Evolutionary conservation across 2,888 invertebrate species (phyloP).

Genomic region (Andrena chrysosceles): DNA sequence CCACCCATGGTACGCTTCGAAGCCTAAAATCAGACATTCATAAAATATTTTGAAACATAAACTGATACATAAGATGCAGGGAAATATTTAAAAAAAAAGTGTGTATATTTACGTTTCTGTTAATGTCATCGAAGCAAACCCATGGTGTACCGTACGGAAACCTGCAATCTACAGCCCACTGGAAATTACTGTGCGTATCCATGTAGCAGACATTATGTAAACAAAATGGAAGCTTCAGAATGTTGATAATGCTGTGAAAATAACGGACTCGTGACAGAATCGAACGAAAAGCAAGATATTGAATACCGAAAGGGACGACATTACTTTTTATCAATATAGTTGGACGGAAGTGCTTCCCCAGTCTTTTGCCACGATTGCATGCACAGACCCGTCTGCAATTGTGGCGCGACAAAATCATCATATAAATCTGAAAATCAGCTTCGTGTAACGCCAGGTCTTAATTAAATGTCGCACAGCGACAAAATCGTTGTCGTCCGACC

Average conservation of each 20-base stretch:
- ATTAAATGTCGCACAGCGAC: too few relatives aligned
- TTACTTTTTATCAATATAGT: constrained; percentile 87
- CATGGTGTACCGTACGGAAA: constrained; percentile 87
- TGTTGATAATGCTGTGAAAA: constrained; percentile 88
- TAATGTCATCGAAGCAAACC: constrained; percentile 97
- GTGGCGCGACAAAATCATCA: constrained; percentile 91
- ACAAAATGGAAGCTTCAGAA: constrained; percentile 87
- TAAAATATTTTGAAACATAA: neutral
- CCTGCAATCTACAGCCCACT: constrained; percentile 91
- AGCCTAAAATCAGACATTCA: constrained; percentile 85
- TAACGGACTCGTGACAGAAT: neutral
- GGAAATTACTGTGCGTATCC: constrained; percentile 92
- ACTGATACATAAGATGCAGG: neutral
- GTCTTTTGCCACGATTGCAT: constrained; percentile 97
- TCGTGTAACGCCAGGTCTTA: neutral
- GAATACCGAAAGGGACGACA: neutral
- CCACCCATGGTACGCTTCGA: constrained; percentile 93
- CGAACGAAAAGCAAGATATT: constrained; percentile 7
- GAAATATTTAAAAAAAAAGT: neutral
- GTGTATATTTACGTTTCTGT: constrained; percentile 90
- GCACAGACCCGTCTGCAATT: constrained; percentile 89
- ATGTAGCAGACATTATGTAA: constrained; percentile 87
- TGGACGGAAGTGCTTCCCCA: constrained; percentile 90
- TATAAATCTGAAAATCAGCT: constrained; percentile 88
- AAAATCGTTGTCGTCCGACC: too few relatives aligned